Evolutionary conservation across 2,797 vertebrate genomes (phyloP).

Genomic region (Martes flavigula): DNA sequence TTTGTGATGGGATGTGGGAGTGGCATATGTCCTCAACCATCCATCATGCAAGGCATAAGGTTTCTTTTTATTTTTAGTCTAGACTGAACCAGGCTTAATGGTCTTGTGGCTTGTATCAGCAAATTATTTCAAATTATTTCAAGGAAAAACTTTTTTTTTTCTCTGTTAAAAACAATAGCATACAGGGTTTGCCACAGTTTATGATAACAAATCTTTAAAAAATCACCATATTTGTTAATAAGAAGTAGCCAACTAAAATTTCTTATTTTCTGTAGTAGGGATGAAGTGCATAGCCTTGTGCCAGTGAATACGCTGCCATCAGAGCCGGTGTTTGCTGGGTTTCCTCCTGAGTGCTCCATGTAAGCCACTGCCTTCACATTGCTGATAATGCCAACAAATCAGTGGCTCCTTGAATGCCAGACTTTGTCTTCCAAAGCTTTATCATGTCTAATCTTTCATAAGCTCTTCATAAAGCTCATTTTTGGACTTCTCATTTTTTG

Average conservation of each 20-base stretch:
- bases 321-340: neutral
- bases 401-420: neutral
- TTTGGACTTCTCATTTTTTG: neutral
- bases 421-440: neutral
- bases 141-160: neutral
- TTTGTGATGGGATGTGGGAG: neutral
- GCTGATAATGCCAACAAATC: neutral
- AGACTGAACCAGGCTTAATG: neutral
- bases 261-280: neutral
- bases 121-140: neutral
- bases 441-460: neutral
- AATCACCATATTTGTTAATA: neutral
- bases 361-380: neutral
- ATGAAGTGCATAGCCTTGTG: fast-evolving
- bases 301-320: neutral
- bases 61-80: neutral
- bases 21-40: neutral
- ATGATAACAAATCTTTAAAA: neutral
- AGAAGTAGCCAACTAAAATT: neutral
- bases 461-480: conserved; percentile 12
- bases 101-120: neutral
- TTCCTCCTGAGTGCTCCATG: neutral
- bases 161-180: neutral
- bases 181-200: neutral
- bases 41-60: neutral